These are phyloP conservation scores for Myathropa florea DNA, from an alignment of 2,888 invertebrate genomes.

Conservation along the genomic window DNA sequence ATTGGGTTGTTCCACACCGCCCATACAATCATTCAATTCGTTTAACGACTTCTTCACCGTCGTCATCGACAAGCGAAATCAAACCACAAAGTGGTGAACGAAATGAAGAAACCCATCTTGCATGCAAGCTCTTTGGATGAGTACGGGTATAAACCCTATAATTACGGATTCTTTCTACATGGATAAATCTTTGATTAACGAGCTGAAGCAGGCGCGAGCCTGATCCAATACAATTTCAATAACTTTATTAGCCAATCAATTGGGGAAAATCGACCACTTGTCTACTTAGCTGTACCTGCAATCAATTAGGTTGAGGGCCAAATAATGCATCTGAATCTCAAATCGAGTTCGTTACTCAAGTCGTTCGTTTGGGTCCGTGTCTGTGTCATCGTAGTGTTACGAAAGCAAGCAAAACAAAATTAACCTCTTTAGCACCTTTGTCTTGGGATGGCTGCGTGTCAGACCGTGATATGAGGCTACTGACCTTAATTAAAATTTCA, in stretches of 20 bases:
- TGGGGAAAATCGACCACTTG: constrained; percentile 6
- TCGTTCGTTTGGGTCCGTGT: constrained; percentile 21
- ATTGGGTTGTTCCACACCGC: constrained; percentile 46
- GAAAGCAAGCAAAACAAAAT: constrained; percentile 23
- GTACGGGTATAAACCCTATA: constrained; percentile 24
- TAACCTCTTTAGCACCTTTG: constrained; percentile 14
- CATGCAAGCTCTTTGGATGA: constrained; percentile 38
- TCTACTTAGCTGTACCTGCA: neutral
- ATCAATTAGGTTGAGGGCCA: neutral
- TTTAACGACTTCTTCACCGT: constrained; percentile 20
- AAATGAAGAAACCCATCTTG: constrained; percentile 36
- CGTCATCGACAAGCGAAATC: neutral
- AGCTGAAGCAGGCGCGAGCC: constrained; percentile 4
- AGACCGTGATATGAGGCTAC: constrained; percentile 43
- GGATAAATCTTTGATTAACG: constrained; percentile 57
- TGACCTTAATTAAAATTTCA: constrained; percentile 55
- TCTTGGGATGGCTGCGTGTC: neutral
- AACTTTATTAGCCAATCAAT: constrained; percentile 35
- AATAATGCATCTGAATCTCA: constrained; percentile 1
- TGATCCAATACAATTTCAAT: constrained; percentile 18
- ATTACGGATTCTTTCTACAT: constrained; percentile 51
- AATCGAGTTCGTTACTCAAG: constrained; percentile 24
- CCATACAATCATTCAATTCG: constrained; percentile 54
- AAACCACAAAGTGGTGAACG: neutral
- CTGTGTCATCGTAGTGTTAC: neutral